Evolutionary conservation across 2,797 vertebrate genomes (phyloP), one percentile per base, ranked within the genome.

Genomic region (Cossypha polioptera): DNA sequence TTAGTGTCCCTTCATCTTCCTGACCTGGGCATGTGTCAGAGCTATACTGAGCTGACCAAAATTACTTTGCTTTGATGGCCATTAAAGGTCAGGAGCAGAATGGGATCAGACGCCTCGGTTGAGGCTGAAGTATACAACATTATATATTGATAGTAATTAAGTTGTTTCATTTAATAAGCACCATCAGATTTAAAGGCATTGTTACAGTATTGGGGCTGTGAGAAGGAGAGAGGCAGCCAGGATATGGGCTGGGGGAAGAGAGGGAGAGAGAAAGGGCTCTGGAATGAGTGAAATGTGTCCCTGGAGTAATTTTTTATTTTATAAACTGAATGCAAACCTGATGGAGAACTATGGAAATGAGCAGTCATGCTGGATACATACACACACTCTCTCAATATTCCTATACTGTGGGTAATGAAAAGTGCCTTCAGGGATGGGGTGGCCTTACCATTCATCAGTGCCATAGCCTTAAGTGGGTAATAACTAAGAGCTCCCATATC

Each of bases 131-230:
- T 95, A 92, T 82, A 89, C 73, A 94, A 93, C 96, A 88, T 97
- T 97, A 97, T 97, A 93, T 97, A 97, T 97, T 97, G 97, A 97
- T 85, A 96, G 96, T 97, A 97, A 98, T 98, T 97, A 98, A 98
- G 90, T 92, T 97, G 96, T 97, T 96, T 93, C 95, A 90, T 97
- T 98, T 98, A 98, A 98, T 98, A 97, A 97, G 83, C 87, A 13
- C 89, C 97, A 92, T 94, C 91, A 90, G 91, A 93, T 90, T 97
- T 96, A 96, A 96, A 97, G 96, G 95, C 67, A 75, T 94, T 95
- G 94, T 96, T 96, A 92, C 80, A 92, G 62, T 83, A 92, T 69
- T 2, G 1, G 88, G 42, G 38, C 71, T 92, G 88, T 85, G 78
- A 91, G 83, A 91, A 94, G 72, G 85, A 95, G 65, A 47, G 55